Percentiles rank a stretch among this genome's conserved stretches.
phyloP scores from a whole-genome alignment of 1,140 invertebrate genomes.

The Drosophila nigrodunni region DNA sequence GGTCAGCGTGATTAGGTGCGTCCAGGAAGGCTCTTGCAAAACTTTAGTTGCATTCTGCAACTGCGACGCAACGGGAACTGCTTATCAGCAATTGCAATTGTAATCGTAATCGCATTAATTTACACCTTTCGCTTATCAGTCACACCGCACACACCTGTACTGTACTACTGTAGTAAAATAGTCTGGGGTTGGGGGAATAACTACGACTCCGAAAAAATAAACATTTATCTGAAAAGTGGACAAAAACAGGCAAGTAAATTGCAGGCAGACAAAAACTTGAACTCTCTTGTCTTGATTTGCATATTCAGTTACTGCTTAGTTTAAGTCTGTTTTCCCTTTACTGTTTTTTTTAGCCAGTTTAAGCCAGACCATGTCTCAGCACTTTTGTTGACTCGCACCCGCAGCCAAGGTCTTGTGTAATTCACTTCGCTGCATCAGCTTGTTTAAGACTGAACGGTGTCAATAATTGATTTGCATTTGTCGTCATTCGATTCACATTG shows the following conservation, averaged over 20 bases:
- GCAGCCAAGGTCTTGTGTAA: slow-evolving; percentile 45
- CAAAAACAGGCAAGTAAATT: neutral
- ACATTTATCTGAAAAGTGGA: neutral
- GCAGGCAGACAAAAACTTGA: neutral
- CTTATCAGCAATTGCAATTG: slow-evolving; percentile 23
- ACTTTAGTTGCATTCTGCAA: neutral
- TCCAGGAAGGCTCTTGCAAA: neutral
- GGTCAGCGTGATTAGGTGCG: neutral
- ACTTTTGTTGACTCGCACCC: slow-evolving; percentile 36
- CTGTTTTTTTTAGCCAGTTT: slow-evolving; percentile 1
- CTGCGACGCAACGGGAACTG: slow-evolving; percentile 20
- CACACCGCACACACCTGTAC: slow-evolving; percentile 5
- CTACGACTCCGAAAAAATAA: neutral
- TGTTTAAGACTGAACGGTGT: slow-evolving; percentile 49
- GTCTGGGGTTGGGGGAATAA: slow-evolving; percentile 4
- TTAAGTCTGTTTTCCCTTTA: slow-evolving; percentile 9
- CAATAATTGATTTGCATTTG: slow-evolving; percentile 62
- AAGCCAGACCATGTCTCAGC: slow-evolving; percentile 22
- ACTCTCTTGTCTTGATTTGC: slow-evolving; percentile 10
- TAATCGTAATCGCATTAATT: slow-evolving; percentile 42
- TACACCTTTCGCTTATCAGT: slow-evolving; percentile 62
- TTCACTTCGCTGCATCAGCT: slow-evolving; percentile 32
- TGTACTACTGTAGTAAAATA: neutral
- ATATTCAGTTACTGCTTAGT: slow-evolving; percentile 32
- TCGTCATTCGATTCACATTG: slow-evolving; percentile 1